These are phyloP conservation scores for Belonocnema kinseyi DNA, from an alignment of 1,140 invertebrate genomes.

Conservation along the genomic window DNA sequence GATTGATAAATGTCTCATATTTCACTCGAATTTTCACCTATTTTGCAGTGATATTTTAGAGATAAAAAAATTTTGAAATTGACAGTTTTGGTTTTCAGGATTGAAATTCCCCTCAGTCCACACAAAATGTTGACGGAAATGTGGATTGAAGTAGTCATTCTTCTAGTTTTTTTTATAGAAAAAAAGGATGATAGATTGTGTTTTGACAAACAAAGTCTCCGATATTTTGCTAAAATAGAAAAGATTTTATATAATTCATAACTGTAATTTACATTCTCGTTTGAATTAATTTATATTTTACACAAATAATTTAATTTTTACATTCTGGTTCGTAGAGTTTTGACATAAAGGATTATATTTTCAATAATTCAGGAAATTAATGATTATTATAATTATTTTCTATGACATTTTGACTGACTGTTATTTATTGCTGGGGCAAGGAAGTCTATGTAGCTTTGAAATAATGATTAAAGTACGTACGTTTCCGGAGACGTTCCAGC, in stretches of 20 bases:
- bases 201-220: no score
- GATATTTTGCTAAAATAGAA: no score
- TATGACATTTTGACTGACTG: not conserved
- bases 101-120: not conserved
- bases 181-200: no score
- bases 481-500: not conserved
- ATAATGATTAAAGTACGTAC: constrained; percentile 11
- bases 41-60: not conserved
- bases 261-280: no score
- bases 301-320: no score
- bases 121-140: not conserved
- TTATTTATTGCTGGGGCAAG: not conserved
- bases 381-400: not conserved
- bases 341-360: no score
- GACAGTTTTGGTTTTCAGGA: not conserved
- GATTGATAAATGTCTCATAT: not conserved
- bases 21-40: not conserved
- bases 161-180: no score
- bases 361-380: not conserved
- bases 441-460: not conserved
- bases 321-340: no score
- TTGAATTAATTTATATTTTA: no score
- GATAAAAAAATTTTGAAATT: not conserved
- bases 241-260: no score
- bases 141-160: constrained; percentile 11